Conservation (phyloP, 2,113 vertebrate genomes). For the Gobiocypris rarus region DNA sequence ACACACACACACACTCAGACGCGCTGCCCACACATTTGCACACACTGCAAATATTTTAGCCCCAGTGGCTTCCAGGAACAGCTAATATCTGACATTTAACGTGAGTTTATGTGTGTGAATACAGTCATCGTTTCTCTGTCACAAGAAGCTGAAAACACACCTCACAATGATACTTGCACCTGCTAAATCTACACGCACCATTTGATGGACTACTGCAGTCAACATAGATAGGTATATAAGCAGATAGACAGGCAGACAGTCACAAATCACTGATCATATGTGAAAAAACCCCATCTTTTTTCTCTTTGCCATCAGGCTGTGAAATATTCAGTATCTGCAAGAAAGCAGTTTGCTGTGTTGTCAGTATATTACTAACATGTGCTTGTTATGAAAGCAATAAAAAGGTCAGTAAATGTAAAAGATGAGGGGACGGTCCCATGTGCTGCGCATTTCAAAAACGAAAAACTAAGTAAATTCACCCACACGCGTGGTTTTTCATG, state of each 20-base stretch:
- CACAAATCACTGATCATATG: not conserved
- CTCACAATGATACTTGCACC: not conserved
- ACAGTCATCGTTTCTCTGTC: constrained; percentile 10
- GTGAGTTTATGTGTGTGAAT: constrained; percentile 41
- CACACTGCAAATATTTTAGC: constrained; percentile 28
- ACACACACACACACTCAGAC: no score
- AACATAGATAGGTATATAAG: not conserved
- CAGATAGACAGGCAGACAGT: not conserved
- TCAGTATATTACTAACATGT: not conserved
- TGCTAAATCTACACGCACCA: not conserved
- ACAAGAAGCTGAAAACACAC: not conserved
- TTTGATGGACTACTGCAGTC: not conserved
- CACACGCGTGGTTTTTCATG: not conserved
- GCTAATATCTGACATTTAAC: constrained; percentile 43
- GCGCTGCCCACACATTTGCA: constrained; percentile 41
- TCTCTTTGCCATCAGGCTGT: no score
- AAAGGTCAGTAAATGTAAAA: constrained; percentile 29
- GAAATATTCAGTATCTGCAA: not conserved
- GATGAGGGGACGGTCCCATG: not conserved
- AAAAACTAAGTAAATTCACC: constrained; percentile 8
- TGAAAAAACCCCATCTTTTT: not conserved
- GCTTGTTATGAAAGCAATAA: not conserved
- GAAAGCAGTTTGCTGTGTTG: no score
- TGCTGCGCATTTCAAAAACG: not conserved
- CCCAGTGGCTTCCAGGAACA: constrained; percentile 39